A percentile compares a stretch with the other conserved stretches of the same genome.
Conservation (phyloP, 2,888 invertebrate genomes). For the Dryocosmus kuriphilus region DNA sequence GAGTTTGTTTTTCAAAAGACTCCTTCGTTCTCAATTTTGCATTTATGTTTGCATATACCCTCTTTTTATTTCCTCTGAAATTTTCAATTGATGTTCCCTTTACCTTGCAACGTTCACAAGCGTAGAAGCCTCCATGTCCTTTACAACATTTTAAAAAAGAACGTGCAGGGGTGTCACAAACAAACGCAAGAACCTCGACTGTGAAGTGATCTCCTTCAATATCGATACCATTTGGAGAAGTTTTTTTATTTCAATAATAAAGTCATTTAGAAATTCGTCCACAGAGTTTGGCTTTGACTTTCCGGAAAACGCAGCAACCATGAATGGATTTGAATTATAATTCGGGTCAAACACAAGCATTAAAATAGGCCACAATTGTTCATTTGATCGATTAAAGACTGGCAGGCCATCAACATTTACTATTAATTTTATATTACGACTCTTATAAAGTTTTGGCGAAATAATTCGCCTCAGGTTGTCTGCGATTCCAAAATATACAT, state of each 20-base stretch:
- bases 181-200: constrained; percentile 38
- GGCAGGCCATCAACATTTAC: constrained; percentile 45
- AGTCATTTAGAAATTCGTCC: constrained; percentile 40
- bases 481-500: constrained; percentile 31
- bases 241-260: constrained; percentile 29
- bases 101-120: constrained; percentile 48
- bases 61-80: constrained; percentile 24
- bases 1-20: constrained; percentile 31
- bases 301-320: constrained; percentile 41
- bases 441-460: constrained; percentile 17
- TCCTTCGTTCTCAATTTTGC: constrained; percentile 27
- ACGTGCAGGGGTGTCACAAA: constrained; percentile 46
- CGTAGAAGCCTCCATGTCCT: constrained; percentile 45
- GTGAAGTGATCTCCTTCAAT: constrained; percentile 28
- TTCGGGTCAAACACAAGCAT: constrained; percentile 10
- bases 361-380: constrained; percentile 46
- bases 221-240: constrained; percentile 41
- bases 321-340: constrained; percentile 43
- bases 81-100: constrained; percentile 29
- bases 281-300: constrained; percentile 42
- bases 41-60: constrained; percentile 11
- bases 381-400: too few relatives aligned
- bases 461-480: constrained; percentile 7
- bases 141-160: constrained; percentile 46
- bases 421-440: constrained; percentile 35